Evolutionary conservation across 2,113 vertebrate species (phyloP).

Genomic region (Piaya cayana): DNA sequence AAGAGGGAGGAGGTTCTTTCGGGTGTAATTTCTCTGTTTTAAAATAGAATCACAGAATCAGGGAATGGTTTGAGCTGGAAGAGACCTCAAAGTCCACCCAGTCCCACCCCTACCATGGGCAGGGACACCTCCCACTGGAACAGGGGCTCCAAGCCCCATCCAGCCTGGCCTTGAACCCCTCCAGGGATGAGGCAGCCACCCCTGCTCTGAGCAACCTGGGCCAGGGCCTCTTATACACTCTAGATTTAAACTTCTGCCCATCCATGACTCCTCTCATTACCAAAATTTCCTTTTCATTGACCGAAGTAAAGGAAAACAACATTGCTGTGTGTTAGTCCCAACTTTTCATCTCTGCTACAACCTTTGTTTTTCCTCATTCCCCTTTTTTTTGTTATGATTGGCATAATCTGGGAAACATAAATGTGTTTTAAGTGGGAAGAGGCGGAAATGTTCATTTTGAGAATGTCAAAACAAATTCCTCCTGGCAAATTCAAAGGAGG

Average conservation of each 20-base stretch:
- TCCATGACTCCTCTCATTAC: background rate
- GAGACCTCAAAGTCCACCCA: too few species aligned
- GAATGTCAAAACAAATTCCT: background rate
- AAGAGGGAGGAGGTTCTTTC: background rate
- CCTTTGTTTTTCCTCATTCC: background rate
- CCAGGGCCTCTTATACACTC: background rate
- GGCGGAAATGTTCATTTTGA: background rate
- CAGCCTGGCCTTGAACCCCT: too few species aligned
- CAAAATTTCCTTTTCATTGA: background rate
- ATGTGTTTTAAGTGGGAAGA: background rate
- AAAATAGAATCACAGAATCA: too few species aligned
- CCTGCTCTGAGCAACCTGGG: too few species aligned
- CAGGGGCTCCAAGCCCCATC: too few species aligned
- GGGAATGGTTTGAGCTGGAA: too few species aligned
- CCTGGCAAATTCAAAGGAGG: background rate
- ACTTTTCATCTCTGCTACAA: background rate
- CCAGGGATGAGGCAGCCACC: too few species aligned
- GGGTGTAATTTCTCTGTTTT: background rate
- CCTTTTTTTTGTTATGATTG: background rate
- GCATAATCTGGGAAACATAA: slow-evolving; percentile 13
- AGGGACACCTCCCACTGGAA: too few species aligned
- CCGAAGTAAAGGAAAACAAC: background rate
- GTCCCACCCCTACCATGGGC: too few species aligned
- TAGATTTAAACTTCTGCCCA: background rate
- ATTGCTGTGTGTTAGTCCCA: background rate